phyloP scores from a whole-genome alignment of 2,113 vertebrate genomes.

The Catharus fuscescens region DNA sequence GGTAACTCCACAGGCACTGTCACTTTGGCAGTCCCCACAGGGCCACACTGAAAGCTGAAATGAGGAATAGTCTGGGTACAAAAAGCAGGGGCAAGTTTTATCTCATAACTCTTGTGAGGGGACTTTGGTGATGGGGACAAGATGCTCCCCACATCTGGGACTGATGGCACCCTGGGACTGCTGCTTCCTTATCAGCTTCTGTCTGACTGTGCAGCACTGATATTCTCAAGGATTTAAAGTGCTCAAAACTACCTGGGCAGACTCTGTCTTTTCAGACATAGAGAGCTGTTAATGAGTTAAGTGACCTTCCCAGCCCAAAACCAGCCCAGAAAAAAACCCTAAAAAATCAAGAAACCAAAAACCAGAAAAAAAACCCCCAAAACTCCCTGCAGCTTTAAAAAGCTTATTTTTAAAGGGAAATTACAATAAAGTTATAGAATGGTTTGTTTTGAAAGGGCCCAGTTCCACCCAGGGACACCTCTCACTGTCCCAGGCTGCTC shows the following conservation, averaged over 20 bases:
- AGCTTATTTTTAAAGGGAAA: not conserved
- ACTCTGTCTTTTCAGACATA: not conserved
- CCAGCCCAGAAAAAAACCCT: not conserved
- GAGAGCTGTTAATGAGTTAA: not conserved
- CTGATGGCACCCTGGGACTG: not conserved
- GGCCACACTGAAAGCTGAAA: not conserved
- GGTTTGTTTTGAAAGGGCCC: not conserved
- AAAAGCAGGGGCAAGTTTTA: not conserved
- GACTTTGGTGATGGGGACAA: not conserved
- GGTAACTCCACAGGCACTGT: not conserved
- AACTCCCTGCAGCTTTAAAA: not conserved
- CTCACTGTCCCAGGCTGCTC: rapidly evolving
- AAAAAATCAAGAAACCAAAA: not conserved
- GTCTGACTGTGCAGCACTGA: not conserved
- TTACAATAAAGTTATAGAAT: not conserved
- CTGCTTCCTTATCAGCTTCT: not conserved
- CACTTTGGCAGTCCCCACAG: not conserved
- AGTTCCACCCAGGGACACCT: not conserved
- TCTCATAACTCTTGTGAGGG: not conserved
- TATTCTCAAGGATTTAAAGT: not conserved
- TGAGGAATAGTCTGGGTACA: not conserved
- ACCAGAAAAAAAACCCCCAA: not conserved
- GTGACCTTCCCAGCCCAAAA: not conserved
- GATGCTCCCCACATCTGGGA: not conserved
- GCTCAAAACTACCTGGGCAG: not conserved